A percentile compares a stretch with the other conserved stretches of the same genome.
Evolutionary conservation across 2,888 invertebrate genomes (phyloP).

Genomic region (Druceiella hillmani): DNA sequence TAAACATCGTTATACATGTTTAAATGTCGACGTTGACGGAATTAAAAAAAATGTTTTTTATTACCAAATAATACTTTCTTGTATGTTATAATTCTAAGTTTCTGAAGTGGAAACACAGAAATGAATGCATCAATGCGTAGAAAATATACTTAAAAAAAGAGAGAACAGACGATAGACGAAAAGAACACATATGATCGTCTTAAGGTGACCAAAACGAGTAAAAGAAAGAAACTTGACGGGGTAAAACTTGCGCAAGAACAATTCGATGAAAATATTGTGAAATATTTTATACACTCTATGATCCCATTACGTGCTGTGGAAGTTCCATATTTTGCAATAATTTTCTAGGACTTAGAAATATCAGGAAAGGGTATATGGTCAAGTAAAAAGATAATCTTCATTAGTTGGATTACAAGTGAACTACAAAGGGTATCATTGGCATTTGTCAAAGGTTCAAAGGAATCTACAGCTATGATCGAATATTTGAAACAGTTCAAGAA

Average conservation of each 20-base stretch:
- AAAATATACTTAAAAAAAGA: conserved; percentile 15
- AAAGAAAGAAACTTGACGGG: conserved; percentile 7
- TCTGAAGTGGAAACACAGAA: conserved; percentile 17
- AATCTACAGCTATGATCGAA: conserved; percentile 16
- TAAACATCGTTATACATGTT: too few relatives aligned
- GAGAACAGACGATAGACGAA: conserved; percentile 14
- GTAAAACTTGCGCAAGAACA: too few relatives aligned
- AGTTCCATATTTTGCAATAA: conserved; percentile 17
- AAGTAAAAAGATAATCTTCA: conserved; percentile 19
- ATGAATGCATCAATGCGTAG: conserved; percentile 13
- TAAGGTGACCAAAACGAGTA: conserved; percentile 3
- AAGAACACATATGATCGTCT: conserved; percentile 6
- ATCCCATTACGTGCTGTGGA: too few relatives aligned
- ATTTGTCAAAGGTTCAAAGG: too few relatives aligned
- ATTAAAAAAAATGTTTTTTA: too few relatives aligned
- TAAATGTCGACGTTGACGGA: too few relatives aligned
- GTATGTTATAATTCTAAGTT: conserved; percentile 5
- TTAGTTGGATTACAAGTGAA: conserved; percentile 20
- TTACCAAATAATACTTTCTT: too few relatives aligned
- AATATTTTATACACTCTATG: conserved; percentile 19
- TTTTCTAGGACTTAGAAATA: conserved; percentile 16
- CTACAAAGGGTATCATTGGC: conserved; percentile 13
- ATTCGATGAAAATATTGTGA: conserved; percentile 15
- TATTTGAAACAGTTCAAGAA: too few relatives aligned
- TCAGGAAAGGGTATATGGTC: conserved; percentile 21